Base-by-base conservation (phyloP, 2,797 vertebrate genomes). In the Bryconaethiops microstoma region DNA sequence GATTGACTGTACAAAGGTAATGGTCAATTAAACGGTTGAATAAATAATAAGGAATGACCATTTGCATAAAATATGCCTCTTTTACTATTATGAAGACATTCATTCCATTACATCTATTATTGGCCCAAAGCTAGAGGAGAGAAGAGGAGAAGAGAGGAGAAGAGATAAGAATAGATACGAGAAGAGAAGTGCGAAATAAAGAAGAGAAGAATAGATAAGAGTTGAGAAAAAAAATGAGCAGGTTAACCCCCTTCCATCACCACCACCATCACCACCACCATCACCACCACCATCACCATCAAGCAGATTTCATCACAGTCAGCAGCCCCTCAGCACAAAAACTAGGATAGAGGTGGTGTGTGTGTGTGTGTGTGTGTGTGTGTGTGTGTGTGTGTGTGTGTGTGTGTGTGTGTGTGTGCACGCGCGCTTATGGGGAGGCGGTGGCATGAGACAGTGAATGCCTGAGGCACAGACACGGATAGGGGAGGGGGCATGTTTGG, bases 401-500 rank as follows among this genome's bases (percentile, higher is more conserved):
- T 68, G 35, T 60, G 75, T 55, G 71, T 60, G 23, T 77, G 50
- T 64, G 54, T 39, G 23, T 63, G 86, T 63, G 72, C 83, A 63
- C 62, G 85, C 64, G 40, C 42, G 74, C 52, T 71, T 29, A 48
- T 50, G 2, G 75, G 76, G 72, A 17, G 62, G 54, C 12, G 48
- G 62, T 70, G 48, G 79, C 70, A 76, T 77, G 54, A 72, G 82
- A 84, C 74, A 79, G 83, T 83, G 84, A 48, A 72, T 76, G 50
- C 88, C 84, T 86, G 84, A 88, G 86, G 72, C 72, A 86, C 80
- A 82, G 86, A 82, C 79, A 92, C 79, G 87, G 88, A 88, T 77
- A 67, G 88, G 92, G 93, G 23, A 87, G 90, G 88, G 87, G 83
- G 80, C 84, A 17, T 6, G 40, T 68, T 71, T 67, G 89, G 91